Conservation (phyloP, 2,113 vertebrate species). For the Cinclus mexicanus region DNA sequence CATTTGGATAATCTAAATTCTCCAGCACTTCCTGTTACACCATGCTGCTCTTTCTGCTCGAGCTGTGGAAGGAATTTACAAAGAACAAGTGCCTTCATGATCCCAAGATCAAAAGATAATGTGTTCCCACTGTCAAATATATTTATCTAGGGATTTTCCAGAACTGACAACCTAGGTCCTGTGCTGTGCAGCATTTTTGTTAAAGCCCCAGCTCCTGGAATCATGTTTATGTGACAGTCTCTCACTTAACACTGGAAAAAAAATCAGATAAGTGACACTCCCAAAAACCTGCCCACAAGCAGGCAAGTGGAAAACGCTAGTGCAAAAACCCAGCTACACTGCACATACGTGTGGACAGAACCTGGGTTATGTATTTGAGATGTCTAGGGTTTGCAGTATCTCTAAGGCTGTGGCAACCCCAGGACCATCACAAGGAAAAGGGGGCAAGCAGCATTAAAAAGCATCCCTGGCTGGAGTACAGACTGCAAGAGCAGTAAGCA, state of each 20-base stretch:
- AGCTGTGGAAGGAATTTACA: not conserved
- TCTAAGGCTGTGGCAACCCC: not conserved
- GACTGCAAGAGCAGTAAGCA: not conserved
- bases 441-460: not conserved
- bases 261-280: not conserved
- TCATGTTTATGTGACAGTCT: not conserved
- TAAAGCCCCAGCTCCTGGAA: not conserved
- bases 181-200: not conserved
- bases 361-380: not conserved
- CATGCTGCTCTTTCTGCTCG: not conserved
- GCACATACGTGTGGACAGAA: not conserved
- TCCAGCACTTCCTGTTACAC: not conserved
- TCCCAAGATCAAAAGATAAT: slow-evolving; percentile 1
- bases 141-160: not conserved
- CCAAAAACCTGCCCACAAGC: not conserved
- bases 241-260: not conserved
- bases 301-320: not conserved
- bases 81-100: slow-evolving; percentile 30
- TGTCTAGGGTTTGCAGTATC: not conserved
- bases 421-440: not conserved
- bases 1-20: not conserved
- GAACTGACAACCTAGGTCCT: not conserved
- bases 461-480: not conserved
- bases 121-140: not conserved
- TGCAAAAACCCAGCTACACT: not conserved